Conservation (phyloP, 2,888 invertebrate species). For the Eurois occulta region DNA sequence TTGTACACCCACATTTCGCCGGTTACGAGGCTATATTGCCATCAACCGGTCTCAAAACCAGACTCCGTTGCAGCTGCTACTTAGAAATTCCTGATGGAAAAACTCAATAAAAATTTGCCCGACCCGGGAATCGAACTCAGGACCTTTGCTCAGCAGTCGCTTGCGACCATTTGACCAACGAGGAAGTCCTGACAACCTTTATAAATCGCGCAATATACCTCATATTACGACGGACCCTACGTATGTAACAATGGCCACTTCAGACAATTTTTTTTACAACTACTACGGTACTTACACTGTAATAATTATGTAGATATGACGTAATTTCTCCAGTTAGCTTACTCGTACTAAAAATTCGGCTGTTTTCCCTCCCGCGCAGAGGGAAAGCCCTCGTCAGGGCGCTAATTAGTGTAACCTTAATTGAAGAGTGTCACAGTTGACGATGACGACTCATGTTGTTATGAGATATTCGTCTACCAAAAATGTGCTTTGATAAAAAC, state of each 20-base stretch:
- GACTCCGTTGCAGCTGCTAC: no score
- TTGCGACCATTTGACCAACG: no score
- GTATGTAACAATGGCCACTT: not conserved
- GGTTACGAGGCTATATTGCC: no score
- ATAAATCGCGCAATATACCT: not conserved
- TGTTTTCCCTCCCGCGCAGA: not conserved
- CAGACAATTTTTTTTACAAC: not conserved
- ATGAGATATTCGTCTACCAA: conserved; percentile 1
- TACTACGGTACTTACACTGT: not conserved
- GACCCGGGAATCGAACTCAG: no score
- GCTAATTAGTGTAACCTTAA: conserved; percentile 39
- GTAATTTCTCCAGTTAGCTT: not conserved
- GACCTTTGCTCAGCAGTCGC: no score
- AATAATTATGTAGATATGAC: not conserved
- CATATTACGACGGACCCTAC: no score
- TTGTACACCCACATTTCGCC: no score
- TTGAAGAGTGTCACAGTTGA: conserved; percentile 23
- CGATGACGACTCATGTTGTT: conserved; percentile 12
- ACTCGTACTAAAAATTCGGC: conserved; percentile 27
- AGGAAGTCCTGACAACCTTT: no score
- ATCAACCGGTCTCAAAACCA: no score
- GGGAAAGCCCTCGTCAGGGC: not conserved
- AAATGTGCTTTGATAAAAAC: not conserved
- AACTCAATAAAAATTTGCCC: no score
- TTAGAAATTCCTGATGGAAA: no score